phyloP scores from a whole-genome alignment of 2,113 vertebrate genomes.

The Danionella cerebrum region DNA sequence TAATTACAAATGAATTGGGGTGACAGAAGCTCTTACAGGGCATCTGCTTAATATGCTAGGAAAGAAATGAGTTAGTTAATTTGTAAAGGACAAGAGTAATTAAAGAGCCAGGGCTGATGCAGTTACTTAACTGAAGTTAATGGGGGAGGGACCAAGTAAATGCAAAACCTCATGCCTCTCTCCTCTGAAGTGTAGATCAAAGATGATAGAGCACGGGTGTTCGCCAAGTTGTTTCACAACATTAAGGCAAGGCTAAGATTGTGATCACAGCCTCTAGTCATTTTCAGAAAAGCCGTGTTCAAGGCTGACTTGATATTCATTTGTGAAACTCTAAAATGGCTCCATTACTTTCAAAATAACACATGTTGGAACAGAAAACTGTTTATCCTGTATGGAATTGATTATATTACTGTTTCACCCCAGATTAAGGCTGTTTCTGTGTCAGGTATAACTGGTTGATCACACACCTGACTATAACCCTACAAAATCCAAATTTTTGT shows the following conservation, averaged over 20 bases:
- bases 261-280: neutral
- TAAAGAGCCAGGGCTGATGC: conserved; percentile 22
- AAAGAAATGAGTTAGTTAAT: conserved; percentile 47
- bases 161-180: neutral
- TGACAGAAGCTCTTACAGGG: conserved; percentile 30
- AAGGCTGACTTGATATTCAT: too few species aligned
- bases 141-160: conserved; percentile 21
- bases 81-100: conserved; percentile 42
- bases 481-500: too few species aligned
- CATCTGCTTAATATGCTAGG: conserved; percentile 25
- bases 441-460: too few species aligned
- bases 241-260: neutral
- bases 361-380: too few species aligned
- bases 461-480: too few species aligned
- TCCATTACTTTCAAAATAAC: too few species aligned
- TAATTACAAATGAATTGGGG: conserved; percentile 39
- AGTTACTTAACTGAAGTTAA: conserved; percentile 28
- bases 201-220: neutral
- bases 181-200: conserved; percentile 11
- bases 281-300: too few species aligned
- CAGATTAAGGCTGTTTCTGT: too few species aligned
- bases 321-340: too few species aligned
- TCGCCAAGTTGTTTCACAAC: conserved; percentile 4
- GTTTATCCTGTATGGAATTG: too few species aligned
- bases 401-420: too few species aligned